phyloP scores from a whole-genome alignment of 2,113 vertebrate genomes.

The Gorilla gorilla region DNA sequence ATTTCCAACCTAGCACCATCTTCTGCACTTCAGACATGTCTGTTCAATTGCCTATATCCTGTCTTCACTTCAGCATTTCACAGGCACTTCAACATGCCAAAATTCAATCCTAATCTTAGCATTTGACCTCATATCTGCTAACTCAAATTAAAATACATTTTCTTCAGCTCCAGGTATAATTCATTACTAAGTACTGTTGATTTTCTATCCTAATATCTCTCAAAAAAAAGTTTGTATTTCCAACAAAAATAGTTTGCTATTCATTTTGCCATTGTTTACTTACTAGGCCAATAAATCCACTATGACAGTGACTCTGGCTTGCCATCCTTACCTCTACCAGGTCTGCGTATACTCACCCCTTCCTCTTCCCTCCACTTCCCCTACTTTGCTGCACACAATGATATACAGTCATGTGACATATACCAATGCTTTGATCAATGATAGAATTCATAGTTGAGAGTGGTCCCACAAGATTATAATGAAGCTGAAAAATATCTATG shows the following conservation, averaged over 20 bases:
- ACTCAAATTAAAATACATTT: not conserved
- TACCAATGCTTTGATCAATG: not conserved
- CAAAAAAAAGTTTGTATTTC: too few relatives aligned
- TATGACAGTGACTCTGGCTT: not conserved
- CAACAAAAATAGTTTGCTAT: too few relatives aligned
- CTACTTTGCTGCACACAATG: not conserved
- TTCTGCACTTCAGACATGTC: not conserved
- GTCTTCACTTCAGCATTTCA: not conserved
- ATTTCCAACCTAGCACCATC: not conserved
- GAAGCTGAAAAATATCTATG: not conserved
- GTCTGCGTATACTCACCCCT: not conserved
- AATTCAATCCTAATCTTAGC: not conserved
- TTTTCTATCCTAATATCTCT: not conserved
- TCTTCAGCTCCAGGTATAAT: not conserved
- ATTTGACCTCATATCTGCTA: not conserved
- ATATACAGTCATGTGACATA: not conserved
- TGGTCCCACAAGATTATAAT: not conserved
- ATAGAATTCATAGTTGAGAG: not conserved
- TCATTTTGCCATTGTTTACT: not conserved
- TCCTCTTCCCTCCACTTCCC: not conserved
- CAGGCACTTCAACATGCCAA: not conserved
- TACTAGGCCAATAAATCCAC: too few relatives aligned
- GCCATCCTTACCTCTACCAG: fast-evolving
- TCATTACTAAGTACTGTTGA: not conserved
- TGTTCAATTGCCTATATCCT: not conserved